These are phyloP conservation scores for Pristis pectinata DNA, from an alignment of 2,797 vertebrate genomes.

Conservation along the genomic window DNA sequence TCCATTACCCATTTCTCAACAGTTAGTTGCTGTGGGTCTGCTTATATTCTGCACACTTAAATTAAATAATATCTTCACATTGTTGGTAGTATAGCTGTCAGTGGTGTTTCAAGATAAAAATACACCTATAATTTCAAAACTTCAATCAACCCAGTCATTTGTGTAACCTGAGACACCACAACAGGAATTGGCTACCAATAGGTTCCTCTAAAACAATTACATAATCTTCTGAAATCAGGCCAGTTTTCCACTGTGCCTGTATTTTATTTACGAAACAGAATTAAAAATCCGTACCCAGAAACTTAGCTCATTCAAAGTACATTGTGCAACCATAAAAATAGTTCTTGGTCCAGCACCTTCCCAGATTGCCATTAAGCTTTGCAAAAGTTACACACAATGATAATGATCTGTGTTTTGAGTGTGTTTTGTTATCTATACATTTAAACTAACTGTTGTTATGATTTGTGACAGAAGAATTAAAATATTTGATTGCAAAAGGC, in stretches of 20 bases:
- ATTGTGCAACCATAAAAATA: background rate
- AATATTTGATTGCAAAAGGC: too few relatives aligned
- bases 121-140: conserved; percentile 8
- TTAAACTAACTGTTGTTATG: background rate
- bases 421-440: background rate
- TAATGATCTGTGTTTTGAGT: background rate
- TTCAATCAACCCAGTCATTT: background rate
- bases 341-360: background rate
- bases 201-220: background rate
- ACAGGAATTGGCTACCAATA: background rate
- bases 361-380: background rate
- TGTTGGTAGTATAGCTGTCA: background rate
- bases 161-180: background rate
- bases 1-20: background rate
- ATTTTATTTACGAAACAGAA: background rate
- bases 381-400: background rate
- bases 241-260: background rate
- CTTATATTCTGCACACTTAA: background rate
- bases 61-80: background rate
- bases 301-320: background rate
- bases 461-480: background rate
- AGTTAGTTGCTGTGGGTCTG: background rate
- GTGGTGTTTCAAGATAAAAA: background rate
- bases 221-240: background rate
- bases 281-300: background rate